These are phyloP conservation scores for Poecilia wingei DNA, from an alignment of 2,797 vertebrate species.

Conservation along the genomic window DNA sequence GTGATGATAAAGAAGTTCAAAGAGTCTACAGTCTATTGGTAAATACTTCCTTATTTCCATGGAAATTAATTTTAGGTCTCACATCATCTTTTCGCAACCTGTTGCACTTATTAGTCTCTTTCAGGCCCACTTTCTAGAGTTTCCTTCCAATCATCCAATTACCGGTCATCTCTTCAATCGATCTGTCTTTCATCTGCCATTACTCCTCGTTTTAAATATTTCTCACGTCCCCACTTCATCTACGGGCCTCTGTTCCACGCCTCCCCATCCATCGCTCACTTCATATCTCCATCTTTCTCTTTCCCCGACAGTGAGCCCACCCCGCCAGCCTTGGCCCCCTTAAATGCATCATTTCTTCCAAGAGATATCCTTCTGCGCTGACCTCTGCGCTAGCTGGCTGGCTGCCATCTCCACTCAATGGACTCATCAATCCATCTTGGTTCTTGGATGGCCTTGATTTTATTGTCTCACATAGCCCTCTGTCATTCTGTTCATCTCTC, in stretches of 20 bases:
- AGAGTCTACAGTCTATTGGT: background rate
- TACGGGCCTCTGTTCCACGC: constrained; percentile 53
- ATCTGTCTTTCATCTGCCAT: constrained; percentile 40
- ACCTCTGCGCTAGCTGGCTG: constrained; percentile 81
- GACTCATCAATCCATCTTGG: constrained; percentile 84
- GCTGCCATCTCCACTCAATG: constrained; percentile 80
- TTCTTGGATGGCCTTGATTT: constrained; percentile 84
- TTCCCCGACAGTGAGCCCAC: constrained; percentile 66
- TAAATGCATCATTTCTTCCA: constrained; percentile 83
- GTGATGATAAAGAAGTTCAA: background rate
- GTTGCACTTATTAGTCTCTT: constrained; percentile 38
- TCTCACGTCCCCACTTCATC: constrained; percentile 62
- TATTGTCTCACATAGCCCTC: constrained; percentile 81
- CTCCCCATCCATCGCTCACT: constrained; percentile 58
- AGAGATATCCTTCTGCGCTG: constrained; percentile 81
- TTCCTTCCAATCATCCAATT: constrained; percentile 42
- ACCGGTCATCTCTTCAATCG: constrained; percentile 40
- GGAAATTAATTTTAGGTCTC: constrained; percentile 60
- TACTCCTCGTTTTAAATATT: constrained; percentile 59
- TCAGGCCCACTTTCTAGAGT: constrained; percentile 33
- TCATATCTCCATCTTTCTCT: constrained; percentile 60
- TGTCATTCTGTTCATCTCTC: constrained; percentile 79
- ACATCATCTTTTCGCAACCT: constrained; percentile 47
- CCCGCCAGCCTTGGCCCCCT: constrained; percentile 79
- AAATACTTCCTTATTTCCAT: constrained; percentile 65